phyloP scores from a whole-genome alignment of 1,140 invertebrate species.

The Brachionus asplanchnoidis region DNA sequence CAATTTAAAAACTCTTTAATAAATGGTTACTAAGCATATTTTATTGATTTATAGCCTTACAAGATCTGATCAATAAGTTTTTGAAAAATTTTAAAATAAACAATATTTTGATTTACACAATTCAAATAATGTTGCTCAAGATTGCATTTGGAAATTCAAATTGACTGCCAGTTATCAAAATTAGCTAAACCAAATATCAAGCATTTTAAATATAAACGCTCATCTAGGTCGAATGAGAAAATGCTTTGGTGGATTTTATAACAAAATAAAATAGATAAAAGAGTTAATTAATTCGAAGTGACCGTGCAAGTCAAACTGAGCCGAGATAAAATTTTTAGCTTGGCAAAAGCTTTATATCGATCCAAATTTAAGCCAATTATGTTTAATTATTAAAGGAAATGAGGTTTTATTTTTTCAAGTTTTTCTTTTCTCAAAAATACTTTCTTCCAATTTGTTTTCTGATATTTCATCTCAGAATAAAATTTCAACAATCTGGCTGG shows the following conservation, averaged over 20 bases:
- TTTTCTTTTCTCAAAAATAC: not conserved
- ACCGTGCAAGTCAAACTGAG: not conserved
- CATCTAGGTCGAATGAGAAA: not conserved
- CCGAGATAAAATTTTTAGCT: not conserved
- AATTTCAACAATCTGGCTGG: conserved; percentile 15
- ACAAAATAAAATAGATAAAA: not conserved
- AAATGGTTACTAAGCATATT: not conserved
- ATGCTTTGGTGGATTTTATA: not conserved
- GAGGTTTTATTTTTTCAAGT: not conserved
- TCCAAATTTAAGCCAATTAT: not conserved
- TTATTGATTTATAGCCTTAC: not conserved
- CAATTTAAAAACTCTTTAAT: not conserved
- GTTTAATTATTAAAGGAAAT: not conserved
- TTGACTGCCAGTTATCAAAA: not conserved
- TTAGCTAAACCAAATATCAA: not conserved
- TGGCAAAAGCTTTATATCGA: not conserved
- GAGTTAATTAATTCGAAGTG: conserved; percentile 3
- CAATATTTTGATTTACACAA: not conserved
- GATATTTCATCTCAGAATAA: not conserved
- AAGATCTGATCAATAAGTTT: not conserved
- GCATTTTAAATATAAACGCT: not conserved
- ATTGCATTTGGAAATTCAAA: not conserved
- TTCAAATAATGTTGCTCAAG: not conserved
- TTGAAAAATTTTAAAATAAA: not conserved
- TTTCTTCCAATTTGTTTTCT: not conserved